Evolutionary conservation across 2,797 vertebrate genomes (phyloP).

Genomic region (Varecia variegata): DNA sequence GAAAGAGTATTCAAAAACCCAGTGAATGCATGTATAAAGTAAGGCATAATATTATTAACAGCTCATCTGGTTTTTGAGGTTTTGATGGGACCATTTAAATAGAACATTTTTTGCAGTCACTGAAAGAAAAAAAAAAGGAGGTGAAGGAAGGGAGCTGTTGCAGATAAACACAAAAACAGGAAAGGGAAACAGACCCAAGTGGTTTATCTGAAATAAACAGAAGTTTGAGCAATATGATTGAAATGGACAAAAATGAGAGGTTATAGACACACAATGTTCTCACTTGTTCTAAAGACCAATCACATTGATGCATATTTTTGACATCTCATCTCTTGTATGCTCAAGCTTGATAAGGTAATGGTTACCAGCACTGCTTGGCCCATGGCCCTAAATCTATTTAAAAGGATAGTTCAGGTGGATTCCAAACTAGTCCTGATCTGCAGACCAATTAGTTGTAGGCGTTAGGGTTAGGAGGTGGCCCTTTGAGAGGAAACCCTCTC

Average conservation of each 20-base stretch:
- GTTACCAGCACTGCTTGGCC: background rate
- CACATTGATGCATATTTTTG: background rate
- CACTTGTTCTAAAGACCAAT: background rate
- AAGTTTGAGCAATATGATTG: background rate
- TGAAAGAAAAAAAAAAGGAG: background rate
- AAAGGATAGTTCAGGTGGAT: background rate
- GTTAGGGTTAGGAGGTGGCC: background rate
- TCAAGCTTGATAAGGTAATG: background rate
- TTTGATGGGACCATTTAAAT: conserved; percentile 35
- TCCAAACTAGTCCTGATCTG: background rate
- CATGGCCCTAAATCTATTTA: background rate
- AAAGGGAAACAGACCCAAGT: background rate
- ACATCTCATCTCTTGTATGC: background rate
- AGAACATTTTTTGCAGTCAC: background rate
- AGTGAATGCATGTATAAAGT: conserved; percentile 14
- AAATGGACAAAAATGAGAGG: conserved; percentile 6
- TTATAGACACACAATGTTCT: background rate
- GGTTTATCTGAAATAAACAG: background rate
- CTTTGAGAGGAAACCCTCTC: background rate
- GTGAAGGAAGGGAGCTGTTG: background rate
- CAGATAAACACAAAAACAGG: background rate
- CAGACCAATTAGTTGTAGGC: background rate
- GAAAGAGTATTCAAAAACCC: conserved; percentile 47
- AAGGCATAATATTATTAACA: conserved; percentile 27
- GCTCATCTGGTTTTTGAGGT: conserved; percentile 11